Evolutionary conservation across 92 coral and sea anemone species (phyloP).

Genomic region (Porites lobata): DNA sequence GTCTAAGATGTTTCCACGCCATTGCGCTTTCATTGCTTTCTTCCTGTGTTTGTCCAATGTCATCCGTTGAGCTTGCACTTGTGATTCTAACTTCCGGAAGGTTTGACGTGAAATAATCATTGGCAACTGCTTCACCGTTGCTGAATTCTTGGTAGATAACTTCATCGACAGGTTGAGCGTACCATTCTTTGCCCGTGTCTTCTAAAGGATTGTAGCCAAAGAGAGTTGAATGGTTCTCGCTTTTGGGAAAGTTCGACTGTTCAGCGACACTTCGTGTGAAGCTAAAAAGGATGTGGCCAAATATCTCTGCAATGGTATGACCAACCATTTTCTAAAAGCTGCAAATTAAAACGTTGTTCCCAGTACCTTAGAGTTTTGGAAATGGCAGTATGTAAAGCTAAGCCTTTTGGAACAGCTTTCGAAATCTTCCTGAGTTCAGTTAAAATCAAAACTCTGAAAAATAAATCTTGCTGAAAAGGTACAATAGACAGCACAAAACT

Average conservation of each 20-base stretch:
- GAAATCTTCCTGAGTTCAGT: no score
- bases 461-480: no score
- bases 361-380: no score
- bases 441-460: no score
- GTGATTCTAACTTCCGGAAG: background rate
- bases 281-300: background rate
- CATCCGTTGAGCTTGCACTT: constrained; percentile 1
- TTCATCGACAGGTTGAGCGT: background rate
- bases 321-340: background rate
- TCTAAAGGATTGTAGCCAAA: background rate
- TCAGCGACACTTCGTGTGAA: constrained; percentile 24
- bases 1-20: constrained; percentile 16
- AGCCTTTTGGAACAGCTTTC: no score
- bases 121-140: background rate
- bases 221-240: background rate
- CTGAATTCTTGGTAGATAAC: constrained; percentile 17
- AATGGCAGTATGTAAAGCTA: no score
- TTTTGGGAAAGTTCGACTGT: background rate
- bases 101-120: background rate
- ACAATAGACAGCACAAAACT: no score
- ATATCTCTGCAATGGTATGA: constrained; percentile 13
- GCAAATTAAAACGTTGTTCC: no score
- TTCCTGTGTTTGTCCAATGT: background rate
- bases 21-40: background rate
- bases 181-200: constrained; percentile 28